Conservation (phyloP, 1,140 invertebrate species). For the Xylocopa sonorina region DNA sequence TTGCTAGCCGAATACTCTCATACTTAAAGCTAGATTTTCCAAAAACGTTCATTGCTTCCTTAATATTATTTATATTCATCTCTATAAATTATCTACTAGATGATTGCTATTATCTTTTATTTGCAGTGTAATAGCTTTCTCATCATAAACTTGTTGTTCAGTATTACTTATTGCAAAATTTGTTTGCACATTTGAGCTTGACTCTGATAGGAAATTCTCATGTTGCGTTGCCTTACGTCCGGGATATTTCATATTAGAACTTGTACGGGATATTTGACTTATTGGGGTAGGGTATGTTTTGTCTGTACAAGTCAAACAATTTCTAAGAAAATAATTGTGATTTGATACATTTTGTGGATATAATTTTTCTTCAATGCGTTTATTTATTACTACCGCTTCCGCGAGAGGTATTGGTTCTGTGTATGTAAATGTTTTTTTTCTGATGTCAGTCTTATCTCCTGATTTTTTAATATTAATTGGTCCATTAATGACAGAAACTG, state of each 20-base stretch:
- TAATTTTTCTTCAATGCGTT: constrained; percentile 79
- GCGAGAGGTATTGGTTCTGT: constrained; percentile 76
- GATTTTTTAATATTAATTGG: constrained; percentile 70
- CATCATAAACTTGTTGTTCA: constrained; percentile 3
- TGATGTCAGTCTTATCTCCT: constrained; percentile 61
- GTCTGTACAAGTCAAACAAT: constrained; percentile 56
- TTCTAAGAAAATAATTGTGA: constrained; percentile 68
- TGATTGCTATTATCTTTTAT: not conserved
- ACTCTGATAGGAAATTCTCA: constrained; percentile 8
- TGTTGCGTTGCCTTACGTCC: not conserved
- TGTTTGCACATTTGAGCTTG: not conserved
- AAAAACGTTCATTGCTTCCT: not conserved
- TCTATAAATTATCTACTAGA: not conserved
- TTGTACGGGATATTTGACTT: constrained; percentile 2
- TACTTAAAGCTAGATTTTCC: not conserved
- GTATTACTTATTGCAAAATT: not conserved
- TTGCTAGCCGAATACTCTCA: not conserved
- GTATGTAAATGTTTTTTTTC: constrained; percentile 73
- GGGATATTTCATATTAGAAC: constrained; percentile 4
- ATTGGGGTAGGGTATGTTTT: constrained; percentile 1
- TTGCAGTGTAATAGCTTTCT: not conserved
- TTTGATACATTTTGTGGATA: constrained; percentile 69
- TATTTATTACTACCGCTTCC: constrained; percentile 77
- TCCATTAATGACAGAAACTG: constrained; percentile 78
- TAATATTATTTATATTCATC: not conserved